Evolutionary conservation across 2,888 invertebrate genomes (phyloP).

Genomic region (Platycheirus albimanus): DNA sequence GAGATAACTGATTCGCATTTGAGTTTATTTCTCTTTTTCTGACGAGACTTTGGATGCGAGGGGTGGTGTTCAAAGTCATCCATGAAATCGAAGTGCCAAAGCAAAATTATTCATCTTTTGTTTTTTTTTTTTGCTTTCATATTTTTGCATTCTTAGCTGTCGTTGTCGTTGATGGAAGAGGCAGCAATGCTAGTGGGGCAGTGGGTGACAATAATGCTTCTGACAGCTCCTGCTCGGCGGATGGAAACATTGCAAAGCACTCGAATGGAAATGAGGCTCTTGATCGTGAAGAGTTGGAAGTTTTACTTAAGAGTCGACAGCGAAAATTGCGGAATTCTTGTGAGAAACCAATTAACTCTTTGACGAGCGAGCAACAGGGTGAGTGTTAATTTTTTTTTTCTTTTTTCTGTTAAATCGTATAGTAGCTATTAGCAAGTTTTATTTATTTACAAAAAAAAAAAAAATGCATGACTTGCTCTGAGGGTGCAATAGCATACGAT

Average conservation of each 20-base stretch:
- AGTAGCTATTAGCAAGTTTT: no score
- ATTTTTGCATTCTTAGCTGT: conserved; percentile 48
- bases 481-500: no score
- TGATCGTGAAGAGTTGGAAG: conserved; percentile 56
- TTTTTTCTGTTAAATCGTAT: no score
- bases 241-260: conserved; percentile 35
- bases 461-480: no score
- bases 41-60: not conserved
- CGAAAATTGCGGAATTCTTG: conserved; percentile 29
- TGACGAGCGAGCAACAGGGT: conserved; percentile 40
- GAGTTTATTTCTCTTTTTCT: conserved; percentile 3
- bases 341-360: not conserved
- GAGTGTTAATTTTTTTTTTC: conserved; percentile 28
- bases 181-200: not conserved
- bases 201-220: not conserved
- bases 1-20: conserved; percentile 15
- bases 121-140: conserved; percentile 49
- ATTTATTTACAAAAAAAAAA: no score
- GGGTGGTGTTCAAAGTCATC: not conserved
- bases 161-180: conserved; percentile 10
- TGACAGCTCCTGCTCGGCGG: not conserved
- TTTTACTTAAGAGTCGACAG: conserved; percentile 55
- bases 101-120: conserved; percentile 39
- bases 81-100: conserved; percentile 40
- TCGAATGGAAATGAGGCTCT: conserved; percentile 65